Evolutionary conservation across 2,888 invertebrate species (phyloP).

Genomic region (Eremobia ochroleuca): DNA sequence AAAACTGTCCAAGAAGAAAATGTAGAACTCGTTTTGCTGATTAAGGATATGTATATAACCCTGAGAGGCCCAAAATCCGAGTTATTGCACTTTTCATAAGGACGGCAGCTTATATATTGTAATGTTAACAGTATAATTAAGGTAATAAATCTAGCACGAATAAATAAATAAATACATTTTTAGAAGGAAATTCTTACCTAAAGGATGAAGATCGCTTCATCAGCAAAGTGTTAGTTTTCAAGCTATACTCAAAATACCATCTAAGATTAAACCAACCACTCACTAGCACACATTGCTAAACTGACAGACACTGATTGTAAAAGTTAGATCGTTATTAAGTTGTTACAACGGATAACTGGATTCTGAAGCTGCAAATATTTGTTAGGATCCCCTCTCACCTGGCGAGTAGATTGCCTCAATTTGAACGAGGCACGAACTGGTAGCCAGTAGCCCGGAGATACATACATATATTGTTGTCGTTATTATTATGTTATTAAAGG

Average conservation of each 20-base stretch:
- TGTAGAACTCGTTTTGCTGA: too few species aligned
- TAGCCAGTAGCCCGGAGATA: conserved; percentile 69
- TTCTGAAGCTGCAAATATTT: conserved; percentile 83
- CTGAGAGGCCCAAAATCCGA: too few species aligned
- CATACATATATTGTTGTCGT: conserved; percentile 73
- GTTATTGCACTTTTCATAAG: too few species aligned
- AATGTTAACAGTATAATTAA: not conserved
- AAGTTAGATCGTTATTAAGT: conserved; percentile 67
- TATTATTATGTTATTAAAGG: conserved; percentile 64
- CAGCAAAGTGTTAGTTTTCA: too few species aligned
- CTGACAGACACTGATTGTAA: conserved; percentile 52
- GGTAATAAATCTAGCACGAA: not conserved
- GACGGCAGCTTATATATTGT: not conserved
- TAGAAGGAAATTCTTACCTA: too few species aligned
- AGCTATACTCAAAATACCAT: too few species aligned
- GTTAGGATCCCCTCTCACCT: conserved; percentile 75
- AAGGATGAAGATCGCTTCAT: too few species aligned
- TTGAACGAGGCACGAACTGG: conserved; percentile 79
- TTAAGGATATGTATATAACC: too few species aligned
- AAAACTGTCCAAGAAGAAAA: too few species aligned
- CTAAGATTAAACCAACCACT: not conserved
- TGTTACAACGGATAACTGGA: conserved; percentile 65
- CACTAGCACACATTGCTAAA: conserved; percentile 33
- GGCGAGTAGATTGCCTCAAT: conserved; percentile 85
- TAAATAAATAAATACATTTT: not conserved